phyloP scores from a whole-genome alignment of 2,797 vertebrate genomes.

The Melanogrammus aeglefinus region DNA sequence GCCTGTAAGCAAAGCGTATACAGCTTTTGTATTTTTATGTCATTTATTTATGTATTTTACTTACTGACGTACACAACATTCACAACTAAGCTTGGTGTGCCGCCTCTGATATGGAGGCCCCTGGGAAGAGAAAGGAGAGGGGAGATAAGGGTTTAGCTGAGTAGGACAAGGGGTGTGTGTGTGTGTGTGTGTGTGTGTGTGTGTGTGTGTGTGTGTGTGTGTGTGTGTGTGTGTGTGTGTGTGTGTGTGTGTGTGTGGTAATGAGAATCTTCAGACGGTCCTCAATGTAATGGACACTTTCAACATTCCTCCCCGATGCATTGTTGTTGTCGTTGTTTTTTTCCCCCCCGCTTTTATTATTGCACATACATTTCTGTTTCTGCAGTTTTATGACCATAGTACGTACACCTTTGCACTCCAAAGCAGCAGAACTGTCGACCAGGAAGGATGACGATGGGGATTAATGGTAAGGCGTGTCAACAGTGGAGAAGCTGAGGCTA shows the following conservation, averaged over 20 bases:
- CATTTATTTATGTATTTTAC: not conserved
- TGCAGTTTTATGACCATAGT: not conserved
- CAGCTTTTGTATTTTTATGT: not conserved
- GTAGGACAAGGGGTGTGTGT: not conserved
- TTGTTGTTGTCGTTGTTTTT: not conserved
- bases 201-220: conserved; percentile 11
- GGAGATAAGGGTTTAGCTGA: not conserved
- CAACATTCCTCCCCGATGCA: not conserved
- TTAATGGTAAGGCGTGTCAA: not conserved
- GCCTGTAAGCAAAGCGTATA: not conserved
- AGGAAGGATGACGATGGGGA: not conserved
- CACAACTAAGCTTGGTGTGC: not conserved
- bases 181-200: not conserved
- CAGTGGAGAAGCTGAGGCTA: not conserved
- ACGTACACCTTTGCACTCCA: not conserved
- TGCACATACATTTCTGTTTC: not conserved
- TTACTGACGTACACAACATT: not conserved
- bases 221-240: not conserved
- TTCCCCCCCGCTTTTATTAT: not conserved
- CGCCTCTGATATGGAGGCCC: not conserved
- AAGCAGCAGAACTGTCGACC: not conserved
- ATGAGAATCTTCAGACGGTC: not conserved
- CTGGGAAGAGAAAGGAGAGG: not conserved
- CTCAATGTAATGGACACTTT: not conserved
- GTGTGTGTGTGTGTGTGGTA: conserved; percentile 2